Base-by-base conservation (phyloP, 2,113 vertebrate species). In the Lepidothrix coronata region DNA sequence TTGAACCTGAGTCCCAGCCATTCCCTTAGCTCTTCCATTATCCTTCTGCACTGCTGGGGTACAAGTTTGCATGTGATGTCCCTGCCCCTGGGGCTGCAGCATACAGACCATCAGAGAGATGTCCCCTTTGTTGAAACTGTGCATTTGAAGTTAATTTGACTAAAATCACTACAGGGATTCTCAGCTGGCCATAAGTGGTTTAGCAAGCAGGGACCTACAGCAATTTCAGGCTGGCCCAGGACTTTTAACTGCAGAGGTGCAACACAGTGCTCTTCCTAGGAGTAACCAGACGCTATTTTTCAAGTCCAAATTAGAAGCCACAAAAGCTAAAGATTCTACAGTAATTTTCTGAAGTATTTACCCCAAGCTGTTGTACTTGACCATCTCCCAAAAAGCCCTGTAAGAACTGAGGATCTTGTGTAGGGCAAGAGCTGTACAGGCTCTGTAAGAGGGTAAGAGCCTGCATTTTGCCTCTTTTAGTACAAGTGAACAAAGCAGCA, bases 11-110 rank as follows among this genome's bases (percentile, higher is more conserved):
- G 35, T 27, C 41, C 43, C 24, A 49, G 51, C 30, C 21, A 1
- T 43, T 65, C 15, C 17, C 41, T 31, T 21, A 41, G 44, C 57
- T 44, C 35, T 49, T 22, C 39, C 25, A 11, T 27, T 35, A 6
- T 3, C 52, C 9, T 5, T 8, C 24, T 16, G 31, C 0, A 1
- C 23, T n/a, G 61, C 27, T n/a, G 2, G 44, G 41, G 18, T 6
- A 13, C 25, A 5, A 1, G 0, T 18, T 27, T 3, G 27, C 16
- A 14, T 6, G 21, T 30, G 41, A 35, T 21, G 58, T 46, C n/a
- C 19, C 44, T 66, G 44, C 30, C 37, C 28, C 4, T 15, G 12
- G 8, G 66, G 48, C 35, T 22, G 11, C 5, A 3, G 6, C 20
- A 6, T 15, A 21, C 51, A 19, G 28, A 5, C 21, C 37, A 5